Conservation (phyloP, 2,888 invertebrate genomes). For the Cetonia aurata region DNA sequence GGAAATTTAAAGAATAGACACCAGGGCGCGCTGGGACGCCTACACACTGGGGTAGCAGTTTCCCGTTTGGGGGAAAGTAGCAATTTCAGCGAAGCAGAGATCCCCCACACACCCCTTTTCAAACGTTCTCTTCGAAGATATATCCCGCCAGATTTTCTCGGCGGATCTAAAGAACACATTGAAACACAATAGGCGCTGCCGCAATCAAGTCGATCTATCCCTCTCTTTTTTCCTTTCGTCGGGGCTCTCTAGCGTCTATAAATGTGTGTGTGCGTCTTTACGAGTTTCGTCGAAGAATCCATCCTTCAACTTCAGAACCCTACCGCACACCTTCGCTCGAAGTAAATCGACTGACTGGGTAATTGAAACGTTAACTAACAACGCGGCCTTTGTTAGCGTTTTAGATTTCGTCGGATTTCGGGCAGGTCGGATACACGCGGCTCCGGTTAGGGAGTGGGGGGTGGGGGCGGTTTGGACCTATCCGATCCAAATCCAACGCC, state of each 20-base stretch:
- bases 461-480: slow-evolving; percentile 40
- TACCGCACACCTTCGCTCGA: not conserved
- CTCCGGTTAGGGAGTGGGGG: not conserved
- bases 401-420: slow-evolving; percentile 1
- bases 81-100: too few species aligned
- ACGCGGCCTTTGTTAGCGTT: slow-evolving; percentile 48
- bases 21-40: too few species aligned
- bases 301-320: slow-evolving; percentile 4
- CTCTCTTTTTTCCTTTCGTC: not conserved
- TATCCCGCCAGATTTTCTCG: too few species aligned
- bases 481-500: slow-evolving; percentile 54
- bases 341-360: slow-evolving; percentile 43
- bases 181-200: too few species aligned
- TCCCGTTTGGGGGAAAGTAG: too few species aligned
- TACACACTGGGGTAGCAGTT: too few species aligned
- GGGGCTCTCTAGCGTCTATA: not conserved
- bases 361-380: slow-evolving; percentile 58
- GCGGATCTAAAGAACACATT: too few species aligned
- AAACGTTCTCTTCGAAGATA: too few species aligned
- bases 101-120: too few species aligned
- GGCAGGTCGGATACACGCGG: not conserved
- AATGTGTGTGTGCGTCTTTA: not conserved
- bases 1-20: too few species aligned
- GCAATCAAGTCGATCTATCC: not conserved
- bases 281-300: not conserved